These are phyloP conservation scores for Heliconius ethilla DNA, from an alignment of 2,888 invertebrate genomes.

Conservation along the genomic window DNA sequence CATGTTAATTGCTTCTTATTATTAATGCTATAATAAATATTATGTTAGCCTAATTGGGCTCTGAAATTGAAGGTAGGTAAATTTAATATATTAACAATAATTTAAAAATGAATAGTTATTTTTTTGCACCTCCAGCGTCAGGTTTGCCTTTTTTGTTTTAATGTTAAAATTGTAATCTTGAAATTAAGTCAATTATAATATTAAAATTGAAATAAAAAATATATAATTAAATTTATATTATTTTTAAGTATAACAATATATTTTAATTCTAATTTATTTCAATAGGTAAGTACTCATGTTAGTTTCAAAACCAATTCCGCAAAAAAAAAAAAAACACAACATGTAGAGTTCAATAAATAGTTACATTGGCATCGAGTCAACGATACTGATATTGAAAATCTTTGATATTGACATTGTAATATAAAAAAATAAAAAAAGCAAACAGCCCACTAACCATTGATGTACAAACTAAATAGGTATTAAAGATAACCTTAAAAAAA, in stretches of 20 bases:
- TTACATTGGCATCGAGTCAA: background rate
- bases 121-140: background rate
- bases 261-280: background rate
- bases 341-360: background rate
- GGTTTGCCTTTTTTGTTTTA: background rate
- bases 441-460: background rate
- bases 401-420: constrained; percentile 8
- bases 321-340: background rate
- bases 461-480: background rate
- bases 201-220: background rate
- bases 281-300: background rate
- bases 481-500: constrained; percentile 24
- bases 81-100: background rate
- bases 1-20: background rate
- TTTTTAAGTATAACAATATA: background rate
- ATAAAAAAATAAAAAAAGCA: constrained; percentile 12
- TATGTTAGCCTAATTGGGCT: no score
- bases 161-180: background rate
- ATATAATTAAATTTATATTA: background rate
- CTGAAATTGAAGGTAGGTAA: background rate
- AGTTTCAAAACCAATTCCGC: background rate
- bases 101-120: background rate
- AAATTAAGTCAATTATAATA: background rate
- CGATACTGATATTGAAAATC: background rate
- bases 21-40: background rate